Conservation (phyloP, 2,113 vertebrate species). For the Ctenodactylus gundi region DNA sequence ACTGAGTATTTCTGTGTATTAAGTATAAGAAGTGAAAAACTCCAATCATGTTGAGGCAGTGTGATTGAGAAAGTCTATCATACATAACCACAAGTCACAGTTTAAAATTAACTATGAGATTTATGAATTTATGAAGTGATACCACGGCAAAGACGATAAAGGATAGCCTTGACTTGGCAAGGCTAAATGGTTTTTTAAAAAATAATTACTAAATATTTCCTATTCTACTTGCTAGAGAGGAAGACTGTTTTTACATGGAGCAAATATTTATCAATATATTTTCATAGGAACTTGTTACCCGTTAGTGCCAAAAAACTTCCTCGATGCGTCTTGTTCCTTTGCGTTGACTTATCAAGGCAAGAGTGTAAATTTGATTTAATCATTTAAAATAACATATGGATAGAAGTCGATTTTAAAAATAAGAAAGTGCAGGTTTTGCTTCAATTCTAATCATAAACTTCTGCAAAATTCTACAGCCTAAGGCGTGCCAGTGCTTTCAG, state of each 20-base stretch:
- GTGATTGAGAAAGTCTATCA: not conserved
- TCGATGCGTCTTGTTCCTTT: not conserved
- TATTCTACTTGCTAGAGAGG: not conserved
- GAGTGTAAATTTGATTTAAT: not conserved
- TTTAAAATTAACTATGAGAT: not conserved
- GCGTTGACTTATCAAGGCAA: not conserved
- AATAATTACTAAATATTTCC: slow-evolving; percentile 16
- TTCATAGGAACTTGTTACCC: not conserved
- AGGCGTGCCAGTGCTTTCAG: not conserved
- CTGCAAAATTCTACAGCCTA: not conserved
- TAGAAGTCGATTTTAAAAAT: not conserved
- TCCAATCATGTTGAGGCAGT: not conserved
- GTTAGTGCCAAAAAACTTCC: not conserved
- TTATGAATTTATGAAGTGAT: not conserved
- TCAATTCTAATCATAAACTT: not conserved
- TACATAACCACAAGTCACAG: not conserved
- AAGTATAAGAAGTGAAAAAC: not conserved
- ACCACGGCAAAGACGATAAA: not conserved
- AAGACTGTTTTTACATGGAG: not conserved
- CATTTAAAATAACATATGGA: slow-evolving; percentile 7
- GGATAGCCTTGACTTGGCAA: not conserved
- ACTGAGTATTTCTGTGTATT: not conserved
- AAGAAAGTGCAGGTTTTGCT: not conserved
- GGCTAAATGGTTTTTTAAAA: not conserved
- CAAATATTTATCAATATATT: not conserved